These are phyloP conservation scores for Cheilosia vulpina DNA, from an alignment of 2,888 invertebrate genomes.

Conservation along the genomic window DNA sequence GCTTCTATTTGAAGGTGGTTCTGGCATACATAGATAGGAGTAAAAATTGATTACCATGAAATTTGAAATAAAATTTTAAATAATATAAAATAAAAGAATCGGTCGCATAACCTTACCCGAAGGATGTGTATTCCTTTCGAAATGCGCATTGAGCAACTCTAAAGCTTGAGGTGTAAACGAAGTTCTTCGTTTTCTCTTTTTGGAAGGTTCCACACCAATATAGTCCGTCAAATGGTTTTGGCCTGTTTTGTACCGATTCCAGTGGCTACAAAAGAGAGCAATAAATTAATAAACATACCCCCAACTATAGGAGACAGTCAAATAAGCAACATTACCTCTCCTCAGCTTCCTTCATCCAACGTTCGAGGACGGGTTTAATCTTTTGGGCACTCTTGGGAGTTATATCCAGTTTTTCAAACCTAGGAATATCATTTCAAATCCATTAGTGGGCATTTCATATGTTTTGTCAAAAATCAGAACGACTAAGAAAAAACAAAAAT, in stretches of 20 bases:
- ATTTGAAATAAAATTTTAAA: no score
- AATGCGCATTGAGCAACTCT: conserved; percentile 96
- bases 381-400: conserved; percentile 99
- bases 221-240: conserved; percentile 97
- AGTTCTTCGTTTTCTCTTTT: conserved; percentile 97
- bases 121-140: conserved; percentile 98
- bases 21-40: no score
- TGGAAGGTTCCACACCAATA: conserved; percentile 97
- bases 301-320: neutral
- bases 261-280: conserved; percentile 83
- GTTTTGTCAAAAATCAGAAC: conserved; percentile 7
- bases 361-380: conserved; percentile 98
- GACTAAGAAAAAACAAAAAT: conserved; percentile 21
- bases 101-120: conserved; percentile 88
- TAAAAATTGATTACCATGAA: no score
- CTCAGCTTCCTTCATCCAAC: conserved; percentile 99
- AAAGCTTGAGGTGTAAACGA: conserved; percentile 98
- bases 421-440: conserved; percentile 81
- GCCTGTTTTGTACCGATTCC: conserved; percentile 94
- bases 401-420: conserved; percentile 99
- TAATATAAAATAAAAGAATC: no score
- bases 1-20: no score
- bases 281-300: neutral
- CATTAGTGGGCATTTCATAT: neutral
- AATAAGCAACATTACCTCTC: conserved; percentile 89